Evolutionary conservation across 2,113 vertebrate species (phyloP).

Genomic region (Perca schrenkii): DNA sequence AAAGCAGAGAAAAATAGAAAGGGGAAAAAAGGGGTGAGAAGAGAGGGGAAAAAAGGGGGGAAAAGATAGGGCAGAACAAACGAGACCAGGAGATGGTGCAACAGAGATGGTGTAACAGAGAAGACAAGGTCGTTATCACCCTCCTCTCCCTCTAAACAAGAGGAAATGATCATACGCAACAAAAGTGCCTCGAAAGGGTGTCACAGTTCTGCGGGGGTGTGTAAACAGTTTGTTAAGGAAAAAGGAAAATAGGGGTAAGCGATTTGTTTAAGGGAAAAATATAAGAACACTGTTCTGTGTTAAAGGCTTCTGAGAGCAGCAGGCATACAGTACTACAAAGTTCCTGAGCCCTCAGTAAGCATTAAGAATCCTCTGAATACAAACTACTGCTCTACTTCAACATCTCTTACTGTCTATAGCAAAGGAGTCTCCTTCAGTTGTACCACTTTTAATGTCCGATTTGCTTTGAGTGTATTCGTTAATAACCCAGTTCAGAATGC

Average conservation of each 20-base stretch:
- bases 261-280: conserved; percentile 55
- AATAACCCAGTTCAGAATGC: conserved; percentile 51
- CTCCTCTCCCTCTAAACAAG: conserved; percentile 55
- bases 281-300: conserved; percentile 71
- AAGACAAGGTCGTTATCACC: conserved; percentile 47
- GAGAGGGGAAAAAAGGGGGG: neutral
- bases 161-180: conserved; percentile 64
- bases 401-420: conserved; percentile 66
- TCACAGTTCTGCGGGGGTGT: conserved; percentile 82
- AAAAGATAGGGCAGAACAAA: neutral
- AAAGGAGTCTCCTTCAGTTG: conserved; percentile 58
- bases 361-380: conserved; percentile 73
- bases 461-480: conserved; percentile 45
- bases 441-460: conserved; percentile 42
- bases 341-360: conserved; percentile 84
- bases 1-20: conserved; percentile 4
- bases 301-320: conserved; percentile 79
- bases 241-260: conserved; percentile 63
- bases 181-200: conserved; percentile 59
- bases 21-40: neutral
- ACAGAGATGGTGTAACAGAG: conserved; percentile 17
- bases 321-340: conserved; percentile 77
- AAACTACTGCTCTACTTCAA: conserved; percentile 62
- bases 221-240: conserved; percentile 79
- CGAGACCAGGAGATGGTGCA: neutral